Evolutionary conservation across 2,113 vertebrate species (phyloP), one percentile per base, ranked within the genome.

Genomic region (Corydoras maculifer): DNA sequence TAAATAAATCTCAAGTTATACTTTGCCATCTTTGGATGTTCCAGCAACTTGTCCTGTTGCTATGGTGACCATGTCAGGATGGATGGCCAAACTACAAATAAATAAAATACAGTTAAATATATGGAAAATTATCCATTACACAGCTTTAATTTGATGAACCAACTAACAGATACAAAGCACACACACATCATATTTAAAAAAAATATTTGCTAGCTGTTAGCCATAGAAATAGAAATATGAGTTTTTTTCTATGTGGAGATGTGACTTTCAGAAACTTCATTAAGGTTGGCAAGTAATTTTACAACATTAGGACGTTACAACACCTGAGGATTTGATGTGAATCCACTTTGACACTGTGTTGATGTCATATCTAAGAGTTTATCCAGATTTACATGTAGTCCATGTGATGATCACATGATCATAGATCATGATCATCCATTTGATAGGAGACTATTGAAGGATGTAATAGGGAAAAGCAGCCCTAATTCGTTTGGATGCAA

Each of bases 11-110:
- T 35, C 32, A 61, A 53, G 65, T 35, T 62, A 30, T 86, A 95
- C 94, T 93, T 96, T 96, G 72, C 94, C 94, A 76, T 96, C 94
- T 84, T 93, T 93, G 5, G 93, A 91, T 78, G 89, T 94, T 73
- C 94, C 94, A 0, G 94, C 93, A 78, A 96, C 89, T 83, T 96
- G 94, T 50, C 94, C 94, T 0, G 93, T 96, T 79, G 94, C 94
- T 48, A 96, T 92, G 78, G 94, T 96, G 77, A 96, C 93, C 88
- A 93, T 95, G 79, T 96, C 94, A 0, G 94, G 94, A 81, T 96
- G 94, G 66, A 96, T 88, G 3, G 90, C 91, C 86, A 96, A 78
- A 84, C 94, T 96, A 67, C 8, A 66, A 75, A 69, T 70, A 77
- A 76, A 63, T 75, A 73, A 31, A 65, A 64, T 9, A 14, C 58